These are phyloP conservation scores for Stegodyphus mimosarum DNA, from an alignment of 1,140 invertebrate genomes.

Conservation along the genomic window DNA sequence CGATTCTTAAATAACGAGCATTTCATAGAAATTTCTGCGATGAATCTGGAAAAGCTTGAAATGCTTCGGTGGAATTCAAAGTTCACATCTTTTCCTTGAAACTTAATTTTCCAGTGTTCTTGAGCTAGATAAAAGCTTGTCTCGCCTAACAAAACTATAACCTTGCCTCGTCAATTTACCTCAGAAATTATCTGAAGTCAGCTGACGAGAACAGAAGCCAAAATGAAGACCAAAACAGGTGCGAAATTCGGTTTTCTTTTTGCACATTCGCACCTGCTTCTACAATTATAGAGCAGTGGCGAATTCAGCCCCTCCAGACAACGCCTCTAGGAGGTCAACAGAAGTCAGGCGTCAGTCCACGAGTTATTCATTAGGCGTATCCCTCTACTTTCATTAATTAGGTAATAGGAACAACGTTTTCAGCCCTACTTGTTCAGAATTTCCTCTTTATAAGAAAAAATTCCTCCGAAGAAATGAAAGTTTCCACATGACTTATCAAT, in stretches of 20 bases:
- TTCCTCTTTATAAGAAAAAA: too few species aligned
- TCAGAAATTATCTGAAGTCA: background rate
- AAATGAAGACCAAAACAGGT: conserved; percentile 39
- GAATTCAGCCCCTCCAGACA: conserved; percentile 13
- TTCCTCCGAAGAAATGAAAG: too few species aligned
- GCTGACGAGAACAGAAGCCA: background rate
- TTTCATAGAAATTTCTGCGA: too few species aligned
- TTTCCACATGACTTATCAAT: too few species aligned
- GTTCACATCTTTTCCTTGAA: too few species aligned
- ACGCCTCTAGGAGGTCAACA: conserved; percentile 26
- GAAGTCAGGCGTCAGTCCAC: background rate
- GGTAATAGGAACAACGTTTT: conserved; percentile 24
- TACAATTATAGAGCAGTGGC: conserved; percentile 8
- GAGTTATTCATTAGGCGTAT: conserved; percentile 28
- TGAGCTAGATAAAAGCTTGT: too few species aligned
- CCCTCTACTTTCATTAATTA: conserved; percentile 34
- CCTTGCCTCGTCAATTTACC: background rate
- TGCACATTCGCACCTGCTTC: conserved; percentile 22
- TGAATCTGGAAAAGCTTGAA: too few species aligned
- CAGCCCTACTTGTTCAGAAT: too few species aligned
- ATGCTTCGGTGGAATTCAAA: too few species aligned
- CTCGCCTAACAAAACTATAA: background rate
- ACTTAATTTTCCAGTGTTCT: too few species aligned
- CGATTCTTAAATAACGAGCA: too few species aligned
- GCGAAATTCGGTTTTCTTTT: conserved; percentile 33